phyloP scores from a whole-genome alignment of 2,888 invertebrate genomes.

The Celastrina argiolus region DNA sequence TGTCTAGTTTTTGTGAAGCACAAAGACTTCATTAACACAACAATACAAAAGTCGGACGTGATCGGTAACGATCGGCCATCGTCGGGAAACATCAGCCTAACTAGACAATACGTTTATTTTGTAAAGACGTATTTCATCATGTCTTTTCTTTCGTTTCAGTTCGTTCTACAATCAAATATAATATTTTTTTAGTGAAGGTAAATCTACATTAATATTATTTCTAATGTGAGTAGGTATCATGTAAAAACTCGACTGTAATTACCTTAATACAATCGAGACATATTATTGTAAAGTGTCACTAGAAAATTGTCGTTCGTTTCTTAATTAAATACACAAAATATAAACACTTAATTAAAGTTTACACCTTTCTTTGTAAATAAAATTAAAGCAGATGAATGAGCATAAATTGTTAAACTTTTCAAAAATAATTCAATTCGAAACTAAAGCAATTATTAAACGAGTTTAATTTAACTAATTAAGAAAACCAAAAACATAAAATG shows the following conservation, averaged over 20 bases:
- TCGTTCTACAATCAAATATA: too few relatives aligned
- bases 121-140: neutral
- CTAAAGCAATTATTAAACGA: neutral
- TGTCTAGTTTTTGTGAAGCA: neutral
- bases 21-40: constrained; percentile 8
- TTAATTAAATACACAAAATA: too few relatives aligned
- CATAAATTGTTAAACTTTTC: neutral
- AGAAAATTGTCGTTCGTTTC: too few relatives aligned
- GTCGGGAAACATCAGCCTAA: neutral
- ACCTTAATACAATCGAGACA: too few relatives aligned
- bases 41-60: neutral
- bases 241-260: too few relatives aligned
- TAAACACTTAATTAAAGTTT: too few relatives aligned
- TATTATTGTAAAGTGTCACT: too few relatives aligned
- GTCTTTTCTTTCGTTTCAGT: too few relatives aligned
- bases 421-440: neutral
- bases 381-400: neutral
- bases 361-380: neutral
- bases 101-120: neutral
- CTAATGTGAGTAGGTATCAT: too few relatives aligned
- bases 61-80: constrained; percentile 10
- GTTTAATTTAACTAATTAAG: neutral
- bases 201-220: too few relatives aligned
- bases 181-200: too few relatives aligned
- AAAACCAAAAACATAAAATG: constrained; percentile 1